Evolutionary conservation across 2,797 vertebrate genomes (phyloP), one percentile per base, ranked within the genome.

Genomic region (Leptoclinus maculatus): DNA sequence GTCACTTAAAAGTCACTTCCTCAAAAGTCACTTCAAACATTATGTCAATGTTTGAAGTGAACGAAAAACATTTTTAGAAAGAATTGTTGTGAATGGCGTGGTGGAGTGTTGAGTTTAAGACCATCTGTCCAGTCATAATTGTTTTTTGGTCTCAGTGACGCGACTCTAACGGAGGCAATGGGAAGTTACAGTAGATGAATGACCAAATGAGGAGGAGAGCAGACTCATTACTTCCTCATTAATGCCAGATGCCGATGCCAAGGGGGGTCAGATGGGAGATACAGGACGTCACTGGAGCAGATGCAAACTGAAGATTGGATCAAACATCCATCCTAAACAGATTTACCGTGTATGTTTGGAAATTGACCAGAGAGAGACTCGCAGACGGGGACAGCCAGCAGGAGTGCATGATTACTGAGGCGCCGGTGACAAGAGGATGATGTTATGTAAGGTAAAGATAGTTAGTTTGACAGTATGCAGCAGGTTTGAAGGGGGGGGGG

Each of bases 141-240:
- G 76, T 84, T 87, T 88, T 10, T 87, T 80, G 68, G 56, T 80
- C 21, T 79, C 78, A n/a, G 77, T 77, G 83, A 64, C 29, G 21
- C 41, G 2, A 51, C 63, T 72, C 68, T 49, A 65, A 79, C 66
- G 10, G 73, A 86, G 71, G 78, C 76, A 81, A 53, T 59, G 74
- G 83, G 84, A 87, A 80, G 89, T 80, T 87, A 82, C 67, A 84
- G 62, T 80, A 86, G 87, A 92, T 89, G 88, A 92, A 92, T 74
- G 83, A 83, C 74, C 88, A 82, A 81, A 81, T 69, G 85, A 92
- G 80, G 63, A 89, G 83, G 74, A 86, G 76, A 80, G 85, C 87
- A 88, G 92, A 88, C 92, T 93, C 92, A 92, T 93, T 93, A 93
- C 82, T 39, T 89, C 84, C 89, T 87, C 79, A 83, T 94, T 93